Evolutionary conservation across 1,140 invertebrate genomes (phyloP), one percentile per base, ranked within the genome.

Genomic region (Scaptodrosophila lebanonensis): DNA sequence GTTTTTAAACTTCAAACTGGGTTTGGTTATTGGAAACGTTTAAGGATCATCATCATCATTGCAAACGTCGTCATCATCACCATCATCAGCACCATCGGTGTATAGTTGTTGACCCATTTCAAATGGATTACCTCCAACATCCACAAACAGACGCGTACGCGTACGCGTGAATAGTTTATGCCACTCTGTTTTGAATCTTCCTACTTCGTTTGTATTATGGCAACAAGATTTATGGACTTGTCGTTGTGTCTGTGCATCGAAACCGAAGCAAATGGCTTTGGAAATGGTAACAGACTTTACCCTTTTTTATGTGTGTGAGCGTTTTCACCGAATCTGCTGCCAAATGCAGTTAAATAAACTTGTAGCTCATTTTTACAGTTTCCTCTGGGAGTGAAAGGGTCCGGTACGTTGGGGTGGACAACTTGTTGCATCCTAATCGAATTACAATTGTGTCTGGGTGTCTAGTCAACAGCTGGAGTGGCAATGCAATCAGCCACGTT

Each of bases 61-160:
- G 27, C 48, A 47, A 1, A 11, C 13, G 29, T n/a, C 12, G 2
- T 30, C 12, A 11, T 30, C 15, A 20, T 18, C 43, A 50, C 33
- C 38, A 16, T 11, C 49, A 44, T 25, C 49, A n/a, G n/a, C n/a
- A n/a, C n/a, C n/a, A 15, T 30, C 22, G 22, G 44, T 50, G 53
- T 62, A 58, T 63, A 76, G 72, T 77, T 63, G 72, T 79, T 79
- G 73, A 79, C 73, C 73, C 73, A 79, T 79, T 79, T 79, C 73
- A 79, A 79, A 79, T 79, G 73, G 69, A 79, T 79, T 79, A 79
- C 73, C 62, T n/a, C n/a, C n/a, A n/a, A n/a, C n/a, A n/a, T n/a
- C n/a, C n/a, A n/a, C 72, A 66, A 33, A 61, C 40, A 38, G 32
- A 51, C 36, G 38, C 47, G 48, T 51, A 63, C 60, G 3, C 3